Evolutionary conservation across 2,797 vertebrate genomes (phyloP).

Genomic region (Helostoma temminkii): DNA sequence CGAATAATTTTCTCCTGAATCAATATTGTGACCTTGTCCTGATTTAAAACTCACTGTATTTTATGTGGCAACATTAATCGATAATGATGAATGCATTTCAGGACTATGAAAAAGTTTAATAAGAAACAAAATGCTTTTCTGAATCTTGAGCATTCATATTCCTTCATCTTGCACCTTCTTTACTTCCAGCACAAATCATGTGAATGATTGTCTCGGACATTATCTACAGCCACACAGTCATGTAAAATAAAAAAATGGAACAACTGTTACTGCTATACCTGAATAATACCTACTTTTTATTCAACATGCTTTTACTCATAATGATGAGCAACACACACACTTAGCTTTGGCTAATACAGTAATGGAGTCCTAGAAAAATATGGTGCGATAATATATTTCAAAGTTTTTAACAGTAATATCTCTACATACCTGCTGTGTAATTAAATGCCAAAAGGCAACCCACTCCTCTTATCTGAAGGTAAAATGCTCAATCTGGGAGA

Average conservation of each 20-base stretch:
- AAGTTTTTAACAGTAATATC: background rate
- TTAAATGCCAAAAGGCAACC: slow-evolving; percentile 9
- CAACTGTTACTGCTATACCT: background rate
- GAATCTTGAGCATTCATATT: too few relatives aligned
- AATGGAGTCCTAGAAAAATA: background rate
- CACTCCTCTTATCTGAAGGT: background rate
- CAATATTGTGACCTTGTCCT: too few relatives aligned
- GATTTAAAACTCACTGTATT: background rate
- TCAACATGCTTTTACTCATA: background rate
- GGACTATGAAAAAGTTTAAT: background rate
- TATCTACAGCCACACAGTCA: background rate
- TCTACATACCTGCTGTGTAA: slow-evolving; percentile 31
- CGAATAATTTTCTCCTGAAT: too few relatives aligned
- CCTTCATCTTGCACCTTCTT: background rate
- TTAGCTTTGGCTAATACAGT: background rate
- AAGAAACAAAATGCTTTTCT: background rate
- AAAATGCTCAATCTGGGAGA: background rate
- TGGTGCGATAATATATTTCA: background rate
- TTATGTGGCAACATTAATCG: too few relatives aligned
- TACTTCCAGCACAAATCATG: background rate
- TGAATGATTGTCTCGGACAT: background rate
- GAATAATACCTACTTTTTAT: background rate
- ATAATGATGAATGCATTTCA: background rate
- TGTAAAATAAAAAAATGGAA: background rate
- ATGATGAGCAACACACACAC: background rate